Percentiles rank a stretch among this genome's conserved stretches.
phyloP scores from a whole-genome alignment of 1,140 invertebrate species.

The Formica selysi region DNA sequence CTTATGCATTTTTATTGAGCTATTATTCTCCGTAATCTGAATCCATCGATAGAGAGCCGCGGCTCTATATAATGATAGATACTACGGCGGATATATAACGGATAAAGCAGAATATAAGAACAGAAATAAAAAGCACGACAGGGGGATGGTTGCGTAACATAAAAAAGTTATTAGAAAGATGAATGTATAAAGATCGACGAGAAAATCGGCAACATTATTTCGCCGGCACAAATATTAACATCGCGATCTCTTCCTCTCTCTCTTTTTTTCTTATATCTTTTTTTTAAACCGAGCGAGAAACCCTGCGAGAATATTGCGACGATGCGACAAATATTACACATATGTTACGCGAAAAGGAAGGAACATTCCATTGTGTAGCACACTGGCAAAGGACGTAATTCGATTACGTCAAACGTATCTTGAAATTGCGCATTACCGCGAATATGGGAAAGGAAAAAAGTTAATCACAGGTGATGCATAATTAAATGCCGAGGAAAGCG shows the following conservation, averaged over 20 bases:
- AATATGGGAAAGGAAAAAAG: conserved; percentile 9
- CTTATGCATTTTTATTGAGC: conserved; percentile 71
- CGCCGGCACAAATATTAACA: conserved; percentile 31
- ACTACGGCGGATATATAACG: conserved; percentile 31
- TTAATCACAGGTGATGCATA: conserved; percentile 53
- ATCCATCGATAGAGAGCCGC: conserved; percentile 61
- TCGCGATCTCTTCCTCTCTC: not conserved
- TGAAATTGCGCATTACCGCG: conserved; percentile 48
- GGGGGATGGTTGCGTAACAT: not conserved
- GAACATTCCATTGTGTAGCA: not conserved
- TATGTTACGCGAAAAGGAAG: conserved; percentile 2
- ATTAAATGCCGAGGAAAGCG: conserved; percentile 42
- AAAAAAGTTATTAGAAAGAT: conserved; percentile 7
- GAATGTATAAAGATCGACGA: conserved; percentile 25
- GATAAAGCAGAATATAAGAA: conserved; percentile 14
- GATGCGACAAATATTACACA: conserved; percentile 18
- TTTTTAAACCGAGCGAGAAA: too few relatives aligned
- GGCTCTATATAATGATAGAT: conserved; percentile 19
- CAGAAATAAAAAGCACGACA: conserved; percentile 31
- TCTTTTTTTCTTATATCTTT: too few relatives aligned
- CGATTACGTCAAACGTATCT: conserved; percentile 39
- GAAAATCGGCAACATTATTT: not conserved
- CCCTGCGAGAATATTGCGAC: conserved; percentile 36
- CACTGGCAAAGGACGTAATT: not conserved
- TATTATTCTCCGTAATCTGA: conserved; percentile 64